Evolutionary conservation across 2,797 vertebrate species (phyloP), one percentile per base, ranked within the genome.

Genomic region (Phoxinus dragarum): DNA sequence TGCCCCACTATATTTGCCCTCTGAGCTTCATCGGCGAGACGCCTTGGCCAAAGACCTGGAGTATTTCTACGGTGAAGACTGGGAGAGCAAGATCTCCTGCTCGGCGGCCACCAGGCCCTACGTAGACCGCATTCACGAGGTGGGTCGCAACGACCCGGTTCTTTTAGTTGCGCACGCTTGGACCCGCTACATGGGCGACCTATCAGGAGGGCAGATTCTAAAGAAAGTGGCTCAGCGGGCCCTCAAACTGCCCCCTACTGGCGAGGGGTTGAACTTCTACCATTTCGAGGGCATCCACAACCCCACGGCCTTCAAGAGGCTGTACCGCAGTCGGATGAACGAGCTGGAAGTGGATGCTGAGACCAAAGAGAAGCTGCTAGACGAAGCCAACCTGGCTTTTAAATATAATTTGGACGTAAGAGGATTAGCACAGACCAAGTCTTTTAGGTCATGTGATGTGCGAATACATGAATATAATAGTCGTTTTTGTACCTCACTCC

Each of bases 261-360:
- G 96, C 4, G 97, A 99, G 42, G 98, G 98, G 6, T 91, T 97
- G 88, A 95, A 97, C 3, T 99, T 99, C 92, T 99, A 98, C 23
- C 67, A 91, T 69, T 99, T 99, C 42, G 96, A 98, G 78, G 96
- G 95, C 83, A 93, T 99, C 90, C 95, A 97, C 82, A 98, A 94
- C 0, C 94, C 96, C 1, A 97, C 97, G 89, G 93, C 96, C 68
- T 99, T 99, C 92, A 99, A 99, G 92, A 97, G 98, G 94, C 94
- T 99, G 75, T 99, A 99, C 92, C 94, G 97, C 72, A 97, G 97
- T 44, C 95, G 98, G 54, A 96, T 99, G 96, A 99, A 99, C 0
- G 96, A 97, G 74, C 92, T 99, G 81, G 98, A 99, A 6, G 91
- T 98, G 91, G 95, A 96, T 89, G 59, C 73, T 87, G 92, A 92